Conservation (phyloP, 2,797 vertebrate species). For the Emydoidea blandingii region DNA sequence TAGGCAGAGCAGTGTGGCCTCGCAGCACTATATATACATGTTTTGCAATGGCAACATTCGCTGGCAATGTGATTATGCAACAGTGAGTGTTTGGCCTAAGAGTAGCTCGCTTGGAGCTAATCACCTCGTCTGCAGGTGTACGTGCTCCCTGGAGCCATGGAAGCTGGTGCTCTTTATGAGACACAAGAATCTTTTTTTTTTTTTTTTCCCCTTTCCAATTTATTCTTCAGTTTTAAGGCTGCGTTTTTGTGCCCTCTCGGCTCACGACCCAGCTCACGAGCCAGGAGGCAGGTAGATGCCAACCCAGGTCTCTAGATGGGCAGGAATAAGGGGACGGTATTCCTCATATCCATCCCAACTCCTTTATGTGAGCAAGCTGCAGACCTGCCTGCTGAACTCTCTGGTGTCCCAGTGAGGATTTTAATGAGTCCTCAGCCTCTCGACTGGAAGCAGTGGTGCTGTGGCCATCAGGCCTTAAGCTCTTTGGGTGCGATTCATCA, state of each 20-base stretch:
- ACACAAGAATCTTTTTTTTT: not conserved
- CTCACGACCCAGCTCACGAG: not conserved
- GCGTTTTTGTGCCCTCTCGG: not conserved
- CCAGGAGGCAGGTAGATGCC: not conserved
- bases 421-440: fast-evolving
- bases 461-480: not conserved
- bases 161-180: not conserved
- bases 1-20: not conserved
- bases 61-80: fast-evolving
- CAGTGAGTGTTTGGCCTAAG: not conserved
- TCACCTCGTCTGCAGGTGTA: not conserved
- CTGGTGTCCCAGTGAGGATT: not conserved
- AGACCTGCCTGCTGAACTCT: not conserved
- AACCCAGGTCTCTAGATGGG: not conserved
- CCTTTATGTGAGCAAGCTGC: not conserved
- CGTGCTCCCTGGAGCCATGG: not conserved
- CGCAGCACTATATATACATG: not conserved
- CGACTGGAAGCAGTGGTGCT: not conserved
- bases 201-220: not conserved
- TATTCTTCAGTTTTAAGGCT: not conserved
- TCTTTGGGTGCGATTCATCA: fast-evolving
- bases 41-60: not conserved
- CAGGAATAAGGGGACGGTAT: not conserved
- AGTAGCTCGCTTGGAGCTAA: not conserved
- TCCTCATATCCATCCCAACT: not conserved